Base-by-base conservation (phyloP, 2,113 vertebrate species). In the Sialia sialis region DNA sequence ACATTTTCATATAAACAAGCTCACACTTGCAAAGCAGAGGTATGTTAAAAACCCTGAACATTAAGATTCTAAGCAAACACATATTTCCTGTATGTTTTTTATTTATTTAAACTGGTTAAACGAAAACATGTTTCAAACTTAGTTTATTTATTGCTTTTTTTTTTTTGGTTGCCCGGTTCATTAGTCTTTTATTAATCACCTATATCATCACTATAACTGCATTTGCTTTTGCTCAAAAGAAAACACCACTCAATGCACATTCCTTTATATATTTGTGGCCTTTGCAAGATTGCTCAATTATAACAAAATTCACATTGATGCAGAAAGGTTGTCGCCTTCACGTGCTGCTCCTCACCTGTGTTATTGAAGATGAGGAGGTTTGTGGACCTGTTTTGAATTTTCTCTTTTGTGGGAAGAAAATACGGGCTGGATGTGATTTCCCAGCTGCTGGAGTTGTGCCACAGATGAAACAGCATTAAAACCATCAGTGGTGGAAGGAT, bases 351-450 rank as follows among this genome's bases (percentile, higher is more conserved):
- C 52, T 98, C 86, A 99, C 99, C 98, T 96, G 98, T 98, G 41
- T 99, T 98, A 95, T 99, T 99, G 95, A 98, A 89, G 48, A 99
- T 95, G 87, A 99, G 97, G 15, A 99, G 98, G 84, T 98, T 98
- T 44, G 98, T 98, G 11, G 93, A 80, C 62, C 98, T 97, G 15
- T 94, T 97, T 43, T 66, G 96, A 6, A 92, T 95, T 6, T 96
- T 92, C 96, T 98, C 96, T 87, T 98, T 96, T 23, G 83, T 96
- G 23, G 93, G 97, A 26, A 98, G 97, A 51, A 99, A 99, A 97
- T 99, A 99, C 0, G 97, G 84, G 39, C 96, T 94, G 11, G 99
- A 97, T 5, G 97, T 96, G 90, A 99, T 98, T 92, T 99, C 98
- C 66, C 97, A 98, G 2, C 44, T 94, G 30, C 75, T 82, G 29